Evolutionary conservation across 2,797 vertebrate genomes (phyloP), one percentile per base, ranked within the genome.

Genomic region (Parauchenoglanis ngamensis): DNA sequence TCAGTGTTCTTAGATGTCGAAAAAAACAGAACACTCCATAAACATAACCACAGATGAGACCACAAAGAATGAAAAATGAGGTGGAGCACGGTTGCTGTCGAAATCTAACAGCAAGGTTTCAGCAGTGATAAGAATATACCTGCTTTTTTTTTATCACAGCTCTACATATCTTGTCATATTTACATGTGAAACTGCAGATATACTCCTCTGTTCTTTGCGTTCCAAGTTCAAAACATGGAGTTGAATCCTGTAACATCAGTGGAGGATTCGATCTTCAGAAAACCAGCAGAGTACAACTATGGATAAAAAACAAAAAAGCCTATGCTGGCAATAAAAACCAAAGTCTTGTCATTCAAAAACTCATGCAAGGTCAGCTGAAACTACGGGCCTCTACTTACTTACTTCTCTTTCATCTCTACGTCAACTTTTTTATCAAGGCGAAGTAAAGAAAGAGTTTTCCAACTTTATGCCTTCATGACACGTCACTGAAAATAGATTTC

Each of bases 81-180:
- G 49, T 28, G n/a, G 25, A 77, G 15, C 49, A 54, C 1, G 49
- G 13, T 31, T 28, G 46, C 49, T 54, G 75, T 77, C 13, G 25
- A 54, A 28, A 54, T 76, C 73, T 54, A 15, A 76, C 1, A 5
- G 25, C 49, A 8, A 28, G 25, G 46, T 54, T 76, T 77, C 49
- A 54, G 75, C 13, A 52, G 49, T 15, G 8, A n/a, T 92, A 91
- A 92, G 88, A 91, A 87, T 88, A 89, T 75, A 88, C 87, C 57
- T 88, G 89, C 65, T 52, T 85, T 63, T 35, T 83, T 89, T 91
- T 88, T 86, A 88, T 90, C 85, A 31, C 61, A 89, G 80, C 86
- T 68, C 85, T 90, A 89, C 78, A 75, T 70, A 83, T 83, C 49
- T 31, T 1, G 0, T 25, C 82, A 28, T 86, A 85, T 56, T 54